phyloP scores from a whole-genome alignment of 2,797 vertebrate genomes.

The Orientallactaga sibirica region DNA sequence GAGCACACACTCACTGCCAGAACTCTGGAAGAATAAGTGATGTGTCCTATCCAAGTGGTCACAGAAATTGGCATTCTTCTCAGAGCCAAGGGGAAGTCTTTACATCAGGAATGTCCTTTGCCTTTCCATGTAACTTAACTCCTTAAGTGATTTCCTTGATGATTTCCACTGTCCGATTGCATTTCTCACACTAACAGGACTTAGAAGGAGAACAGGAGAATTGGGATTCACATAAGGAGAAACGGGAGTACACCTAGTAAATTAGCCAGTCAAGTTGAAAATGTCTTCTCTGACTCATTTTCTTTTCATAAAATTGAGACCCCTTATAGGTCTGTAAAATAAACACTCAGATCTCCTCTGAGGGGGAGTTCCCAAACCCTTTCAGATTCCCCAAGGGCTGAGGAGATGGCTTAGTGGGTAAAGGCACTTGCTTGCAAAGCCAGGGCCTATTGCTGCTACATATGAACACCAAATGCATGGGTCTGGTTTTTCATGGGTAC shows the following conservation, averaged over 20 bases:
- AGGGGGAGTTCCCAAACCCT: background rate
- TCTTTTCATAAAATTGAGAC: slow-evolving; percentile 47
- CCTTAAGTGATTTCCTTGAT: background rate
- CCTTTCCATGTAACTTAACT: slow-evolving; percentile 36
- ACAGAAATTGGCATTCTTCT: background rate
- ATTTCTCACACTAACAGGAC: background rate
- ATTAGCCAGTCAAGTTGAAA: slow-evolving; percentile 6
- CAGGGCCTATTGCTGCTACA: too few relatives aligned
- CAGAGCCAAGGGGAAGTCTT: background rate
- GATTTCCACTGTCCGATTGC: background rate
- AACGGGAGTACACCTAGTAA: background rate
- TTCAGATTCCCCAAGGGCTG: too few relatives aligned
- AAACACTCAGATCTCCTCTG: background rate
- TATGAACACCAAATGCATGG: too few relatives aligned
- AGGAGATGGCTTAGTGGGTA: too few relatives aligned
- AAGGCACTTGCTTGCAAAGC: too few relatives aligned
- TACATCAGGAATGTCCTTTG: background rate
- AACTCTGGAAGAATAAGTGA: slow-evolving; percentile 20
- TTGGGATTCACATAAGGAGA: background rate
- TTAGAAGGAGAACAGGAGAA: background rate
- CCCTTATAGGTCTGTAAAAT: background rate
- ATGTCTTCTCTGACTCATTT: background rate
- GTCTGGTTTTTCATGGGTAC: too few relatives aligned
- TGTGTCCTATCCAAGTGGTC: slow-evolving; percentile 12
- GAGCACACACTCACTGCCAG: background rate